Percentiles rank a stretch among this genome's conserved stretches.
phyloP scores from a whole-genome alignment of 2,888 invertebrate species.

The Lamellibrachia satsuma region DNA sequence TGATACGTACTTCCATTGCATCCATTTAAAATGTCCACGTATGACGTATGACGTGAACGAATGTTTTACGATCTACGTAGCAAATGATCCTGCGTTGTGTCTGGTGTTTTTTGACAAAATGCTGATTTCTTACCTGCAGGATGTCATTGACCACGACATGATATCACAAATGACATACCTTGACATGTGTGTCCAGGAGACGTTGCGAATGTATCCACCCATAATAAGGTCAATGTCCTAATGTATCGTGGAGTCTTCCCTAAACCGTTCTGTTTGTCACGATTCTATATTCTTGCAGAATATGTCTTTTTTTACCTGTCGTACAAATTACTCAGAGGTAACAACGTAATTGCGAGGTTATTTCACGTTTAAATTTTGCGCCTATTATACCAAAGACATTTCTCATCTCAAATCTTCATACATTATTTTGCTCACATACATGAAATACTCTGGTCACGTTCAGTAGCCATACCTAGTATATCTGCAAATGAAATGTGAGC shows the following conservation, averaged over 20 bases:
- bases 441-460: too few species aligned
- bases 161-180: slow-evolving; percentile 33
- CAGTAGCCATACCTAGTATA: too few species aligned
- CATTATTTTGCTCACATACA: too few species aligned
- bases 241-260: neutral
- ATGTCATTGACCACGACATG: slow-evolving; percentile 25
- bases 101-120: neutral
- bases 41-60: neutral
- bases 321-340: too few species aligned
- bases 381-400: too few species aligned
- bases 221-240: slow-evolving; percentile 28
- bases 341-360: too few species aligned
- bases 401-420: too few species aligned
- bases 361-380: too few species aligned
- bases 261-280: neutral
- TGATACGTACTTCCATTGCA: too few species aligned
- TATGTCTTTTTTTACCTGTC: too few species aligned
- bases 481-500: too few species aligned
- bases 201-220: slow-evolving; percentile 35
- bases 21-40: too few species aligned
- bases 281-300: neutral
- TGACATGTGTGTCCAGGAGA: slow-evolving; percentile 37
- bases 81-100: neutral
- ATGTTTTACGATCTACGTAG: neutral
- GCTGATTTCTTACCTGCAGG: neutral